phyloP scores from a whole-genome alignment of 2,888 invertebrate genomes.

The Lasioglossum malachurum region DNA sequence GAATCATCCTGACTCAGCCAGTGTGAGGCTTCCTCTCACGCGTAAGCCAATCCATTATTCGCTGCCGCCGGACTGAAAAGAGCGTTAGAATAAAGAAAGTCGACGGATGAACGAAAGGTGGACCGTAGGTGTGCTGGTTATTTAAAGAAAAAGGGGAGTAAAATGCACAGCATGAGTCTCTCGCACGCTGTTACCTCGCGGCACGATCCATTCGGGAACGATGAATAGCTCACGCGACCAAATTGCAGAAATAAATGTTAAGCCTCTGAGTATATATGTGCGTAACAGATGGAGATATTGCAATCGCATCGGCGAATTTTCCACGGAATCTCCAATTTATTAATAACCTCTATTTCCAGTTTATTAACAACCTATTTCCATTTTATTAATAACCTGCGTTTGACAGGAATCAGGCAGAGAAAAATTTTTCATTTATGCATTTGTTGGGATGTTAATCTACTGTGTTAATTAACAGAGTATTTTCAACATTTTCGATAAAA shows the following conservation, averaged over 20 bases:
- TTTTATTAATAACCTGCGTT: background rate
- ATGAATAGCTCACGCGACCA: conserved; percentile 62
- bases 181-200: conserved; percentile 40
- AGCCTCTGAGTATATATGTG: conserved; percentile 30
- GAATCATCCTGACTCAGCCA: conserved; percentile 47
- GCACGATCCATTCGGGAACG: conserved; percentile 35
- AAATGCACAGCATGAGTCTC: conserved; percentile 55
- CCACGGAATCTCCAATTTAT: background rate
- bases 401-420: background rate
- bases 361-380: too few relatives aligned
- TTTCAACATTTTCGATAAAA: too few relatives aligned
- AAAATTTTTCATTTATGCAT: background rate
- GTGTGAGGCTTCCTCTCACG: conserved; percentile 64
- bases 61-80: conserved; percentile 50
- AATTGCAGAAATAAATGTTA: conserved; percentile 69
- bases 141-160: conserved; percentile 56
- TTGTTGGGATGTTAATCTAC: too few relatives aligned
- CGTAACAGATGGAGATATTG: background rate
- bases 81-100: conserved; percentile 62
- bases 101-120: conserved; percentile 58
- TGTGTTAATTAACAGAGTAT: too few relatives aligned
- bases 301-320: background rate
- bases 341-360: too few relatives aligned
- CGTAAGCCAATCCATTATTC: conserved; percentile 63
- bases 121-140: conserved; percentile 64